phyloP scores from a whole-genome alignment of 2,888 invertebrate species.

The Drosophila peninsularis region DNA sequence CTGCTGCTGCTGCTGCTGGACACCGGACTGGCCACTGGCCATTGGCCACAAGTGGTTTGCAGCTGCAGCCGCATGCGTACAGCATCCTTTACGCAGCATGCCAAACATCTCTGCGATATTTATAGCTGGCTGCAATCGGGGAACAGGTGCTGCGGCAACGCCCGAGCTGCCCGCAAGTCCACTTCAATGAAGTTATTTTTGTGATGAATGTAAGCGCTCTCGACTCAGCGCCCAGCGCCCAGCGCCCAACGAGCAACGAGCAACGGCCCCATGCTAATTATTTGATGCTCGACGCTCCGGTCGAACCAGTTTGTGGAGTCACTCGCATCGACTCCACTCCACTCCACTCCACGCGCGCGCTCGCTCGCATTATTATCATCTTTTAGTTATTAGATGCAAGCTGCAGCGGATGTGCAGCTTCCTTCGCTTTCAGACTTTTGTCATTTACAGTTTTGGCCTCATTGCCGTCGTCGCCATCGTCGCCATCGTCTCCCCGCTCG shows the following conservation, averaged over 20 bases:
- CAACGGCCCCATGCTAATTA: constrained; percentile 62
- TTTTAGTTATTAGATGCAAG: constrained; percentile 77
- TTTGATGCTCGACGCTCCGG: constrained; percentile 40
- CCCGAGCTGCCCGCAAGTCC: constrained; percentile 41
- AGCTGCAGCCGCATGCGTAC: constrained; percentile 74
- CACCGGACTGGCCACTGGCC: constrained; percentile 8
- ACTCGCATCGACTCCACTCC: background rate
- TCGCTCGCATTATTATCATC: constrained; percentile 68
- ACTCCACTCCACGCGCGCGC: background rate
- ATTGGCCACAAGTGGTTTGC: constrained; percentile 65
- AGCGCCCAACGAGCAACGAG: background rate
- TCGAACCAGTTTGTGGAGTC: constrained; percentile 60
- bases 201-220: constrained; percentile 60
- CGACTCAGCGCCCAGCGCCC: constrained; percentile 46
- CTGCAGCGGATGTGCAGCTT: constrained; percentile 75
- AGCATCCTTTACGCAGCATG: constrained; percentile 78
- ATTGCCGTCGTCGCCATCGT: constrained; percentile 20
- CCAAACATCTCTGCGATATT: constrained; percentile 77
- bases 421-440: constrained; percentile 64
- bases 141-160: constrained; percentile 75
- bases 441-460: constrained; percentile 74
- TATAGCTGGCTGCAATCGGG: constrained; percentile 65
- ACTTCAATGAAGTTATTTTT: constrained; percentile 68
- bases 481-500: constrained; percentile 12
- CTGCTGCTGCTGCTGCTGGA: constrained; percentile 50